Base-by-base conservation (phyloP, 1,140 invertebrate genomes). In the Ceratina australensis region DNA sequence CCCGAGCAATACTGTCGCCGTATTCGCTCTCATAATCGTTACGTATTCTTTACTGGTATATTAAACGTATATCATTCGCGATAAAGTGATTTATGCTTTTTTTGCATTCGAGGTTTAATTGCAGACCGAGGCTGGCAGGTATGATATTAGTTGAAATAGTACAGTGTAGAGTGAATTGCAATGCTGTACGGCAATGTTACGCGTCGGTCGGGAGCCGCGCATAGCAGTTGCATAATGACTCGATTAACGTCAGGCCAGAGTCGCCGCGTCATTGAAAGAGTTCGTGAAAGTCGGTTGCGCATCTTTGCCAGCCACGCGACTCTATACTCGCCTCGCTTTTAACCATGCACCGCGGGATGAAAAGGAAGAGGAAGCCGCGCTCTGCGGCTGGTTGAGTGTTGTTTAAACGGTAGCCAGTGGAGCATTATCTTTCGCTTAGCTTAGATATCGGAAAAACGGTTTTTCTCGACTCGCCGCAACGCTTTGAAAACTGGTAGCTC, bases 231-330 rank as follows among this genome's bases (percentile, higher is more conserved):
- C 71, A 74, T 74, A 79, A 74, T 50, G 52, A 15, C 26, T 42
- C 26, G 71, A 65, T 74, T 60, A 78, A 78, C 75, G 59, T 20
- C 57, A 24, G 22, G 22, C 63, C 50, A 54, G 52, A 54, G 42
- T 15, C 56, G 52, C 18, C 50, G 69, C 50, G 24, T 13, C 60
- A 24, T 72, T 33, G 59, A 65, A 72, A 56, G 76, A 57, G 24
- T 54, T 60, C 77, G 77, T 67, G 77, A 79, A 79, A 79, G 77
- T 79, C 33, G 49, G 61, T 33, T 42, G 59, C 20, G 77, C 61
- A 66, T 79, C 63, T 50, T 60, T 18, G 20, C 16, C 3, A 12
- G 33, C 12, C 49, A 33, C 66, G 49, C 60, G 68, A 65, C 20
- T 0, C 33, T 42, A 42, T 42, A 42, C 33, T 42, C 33, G 33